These are phyloP conservation scores for Cuculus canorus DNA, from an alignment of 2,797 vertebrate genomes.

Conservation along the genomic window DNA sequence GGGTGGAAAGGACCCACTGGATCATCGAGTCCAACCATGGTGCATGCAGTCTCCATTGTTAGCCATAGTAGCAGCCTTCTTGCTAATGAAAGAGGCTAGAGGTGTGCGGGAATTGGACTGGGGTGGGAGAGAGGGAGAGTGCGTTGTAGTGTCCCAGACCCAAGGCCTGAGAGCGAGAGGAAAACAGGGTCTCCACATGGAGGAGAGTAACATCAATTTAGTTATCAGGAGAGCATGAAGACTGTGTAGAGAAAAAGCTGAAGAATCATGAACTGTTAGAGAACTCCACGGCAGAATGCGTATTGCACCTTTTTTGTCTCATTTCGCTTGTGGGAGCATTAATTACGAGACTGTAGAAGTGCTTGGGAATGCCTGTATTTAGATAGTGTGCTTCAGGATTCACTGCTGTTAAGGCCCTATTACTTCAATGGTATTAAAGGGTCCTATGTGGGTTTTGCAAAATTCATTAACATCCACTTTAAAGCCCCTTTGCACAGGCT, in stretches of 20 bases:
- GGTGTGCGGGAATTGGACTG: fast-evolving
- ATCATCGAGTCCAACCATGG: no score
- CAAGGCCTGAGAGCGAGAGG: fast-evolving
- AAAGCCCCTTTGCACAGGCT: neutral
- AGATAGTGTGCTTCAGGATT: neutral
- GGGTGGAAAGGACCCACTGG: no score
- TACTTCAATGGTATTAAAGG: constrained; percentile 36
- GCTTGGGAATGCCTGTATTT: constrained; percentile 19
- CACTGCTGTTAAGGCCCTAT: neutral
- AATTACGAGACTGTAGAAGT: neutral
- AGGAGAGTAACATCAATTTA: neutral
- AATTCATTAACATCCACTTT: constrained; percentile 45
- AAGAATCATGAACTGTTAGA: neutral
- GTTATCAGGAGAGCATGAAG: neutral
- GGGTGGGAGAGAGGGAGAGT: neutral
- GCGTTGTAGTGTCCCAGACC: neutral
- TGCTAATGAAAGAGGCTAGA: neutral
- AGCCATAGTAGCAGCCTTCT: neutral
- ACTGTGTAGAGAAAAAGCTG: neutral
- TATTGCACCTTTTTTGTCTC: neutral
- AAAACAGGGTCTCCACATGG: fast-evolving
- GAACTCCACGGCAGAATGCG: neutral
- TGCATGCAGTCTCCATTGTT: fast-evolving
- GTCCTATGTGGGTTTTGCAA: constrained; percentile 44
- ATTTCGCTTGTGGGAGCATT: neutral